Conservation (phyloP, 2,888 invertebrate genomes). For the Tinea pellionella region DNA sequence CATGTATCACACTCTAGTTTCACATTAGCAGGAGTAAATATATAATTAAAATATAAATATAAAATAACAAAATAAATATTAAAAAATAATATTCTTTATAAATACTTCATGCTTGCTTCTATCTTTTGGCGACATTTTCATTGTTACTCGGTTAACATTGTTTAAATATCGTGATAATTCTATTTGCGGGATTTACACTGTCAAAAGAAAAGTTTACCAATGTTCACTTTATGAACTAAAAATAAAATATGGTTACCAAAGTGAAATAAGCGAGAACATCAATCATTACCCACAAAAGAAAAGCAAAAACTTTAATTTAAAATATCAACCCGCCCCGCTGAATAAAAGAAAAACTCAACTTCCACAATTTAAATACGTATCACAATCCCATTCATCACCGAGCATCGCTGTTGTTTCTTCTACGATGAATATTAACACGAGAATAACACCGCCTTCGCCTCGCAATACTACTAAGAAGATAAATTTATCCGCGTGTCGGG, state of each 20-base stretch:
- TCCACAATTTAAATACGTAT: slow-evolving; percentile 1
- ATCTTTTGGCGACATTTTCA: too few relatives aligned
- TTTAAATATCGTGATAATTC: too few relatives aligned
- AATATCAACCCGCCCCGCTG: background rate
- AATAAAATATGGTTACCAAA: background rate
- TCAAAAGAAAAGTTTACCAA: too few relatives aligned
- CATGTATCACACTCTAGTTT: too few relatives aligned
- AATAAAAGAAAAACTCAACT: slow-evolving; percentile 3
- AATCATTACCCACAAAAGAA: slow-evolving; percentile 1
- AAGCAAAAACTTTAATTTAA: slow-evolving; percentile 3
- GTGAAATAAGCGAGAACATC: background rate
- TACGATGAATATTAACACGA: slow-evolving; percentile 65
- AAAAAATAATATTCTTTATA: too few relatives aligned
- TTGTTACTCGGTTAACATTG: too few relatives aligned
- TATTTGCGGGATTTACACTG: too few relatives aligned
- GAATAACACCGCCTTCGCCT: slow-evolving; percentile 35
- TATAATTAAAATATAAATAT: too few relatives aligned
- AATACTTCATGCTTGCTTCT: too few relatives aligned
- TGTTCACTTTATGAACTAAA: background rate
- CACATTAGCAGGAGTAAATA: too few relatives aligned
- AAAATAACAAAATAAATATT: too few relatives aligned
- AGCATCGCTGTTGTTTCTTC: slow-evolving; percentile 15
- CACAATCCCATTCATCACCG: slow-evolving; percentile 9
- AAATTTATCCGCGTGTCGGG: slow-evolving; percentile 59
- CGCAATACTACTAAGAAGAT: slow-evolving; percentile 58